These are phyloP conservation scores for Porites divaricata DNA, from an alignment of 92 coral and sea anemone genomes.

Conservation along the genomic window DNA sequence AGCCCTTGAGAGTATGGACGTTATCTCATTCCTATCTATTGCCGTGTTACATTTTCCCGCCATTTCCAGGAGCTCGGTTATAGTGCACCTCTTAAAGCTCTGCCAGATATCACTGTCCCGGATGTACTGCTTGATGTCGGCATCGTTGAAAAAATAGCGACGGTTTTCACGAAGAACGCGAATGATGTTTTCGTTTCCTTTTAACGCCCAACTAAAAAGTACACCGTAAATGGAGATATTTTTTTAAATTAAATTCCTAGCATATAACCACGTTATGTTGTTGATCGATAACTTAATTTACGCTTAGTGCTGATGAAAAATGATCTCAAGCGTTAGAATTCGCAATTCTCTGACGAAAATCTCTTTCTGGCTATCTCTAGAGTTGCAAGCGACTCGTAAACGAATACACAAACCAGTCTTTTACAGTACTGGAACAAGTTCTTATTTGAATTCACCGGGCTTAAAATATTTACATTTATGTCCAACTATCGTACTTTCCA, in stretches of 20 bases:
- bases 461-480: too few species aligned
- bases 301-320: too few species aligned
- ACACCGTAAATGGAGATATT: neutral
- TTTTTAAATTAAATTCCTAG: neutral
- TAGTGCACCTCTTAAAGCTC: conserved; percentile 87
- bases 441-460: too few species aligned
- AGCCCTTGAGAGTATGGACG: conserved; percentile 71
- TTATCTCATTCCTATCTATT: conserved; percentile 60
- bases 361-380: too few species aligned
- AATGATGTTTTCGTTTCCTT: conserved; percentile 82
- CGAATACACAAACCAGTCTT: too few species aligned
- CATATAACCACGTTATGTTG: too few species aligned
- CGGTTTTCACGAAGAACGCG: conserved; percentile 76
- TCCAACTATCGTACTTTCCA: too few species aligned
- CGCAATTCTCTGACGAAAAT: too few species aligned
- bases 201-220: conserved; percentile 83
- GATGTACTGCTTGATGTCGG: conserved; percentile 76
- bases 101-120: conserved; percentile 98
- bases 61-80: conserved; percentile 62
- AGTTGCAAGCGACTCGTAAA: too few species aligned
- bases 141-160: conserved; percentile 79
- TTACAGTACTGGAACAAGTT: too few species aligned
- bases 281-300: too few species aligned
- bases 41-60: conserved; percentile 61
- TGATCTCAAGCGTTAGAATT: too few species aligned